Conservation (phyloP, 2,888 invertebrate genomes). For the Clostera curtula region DNA sequence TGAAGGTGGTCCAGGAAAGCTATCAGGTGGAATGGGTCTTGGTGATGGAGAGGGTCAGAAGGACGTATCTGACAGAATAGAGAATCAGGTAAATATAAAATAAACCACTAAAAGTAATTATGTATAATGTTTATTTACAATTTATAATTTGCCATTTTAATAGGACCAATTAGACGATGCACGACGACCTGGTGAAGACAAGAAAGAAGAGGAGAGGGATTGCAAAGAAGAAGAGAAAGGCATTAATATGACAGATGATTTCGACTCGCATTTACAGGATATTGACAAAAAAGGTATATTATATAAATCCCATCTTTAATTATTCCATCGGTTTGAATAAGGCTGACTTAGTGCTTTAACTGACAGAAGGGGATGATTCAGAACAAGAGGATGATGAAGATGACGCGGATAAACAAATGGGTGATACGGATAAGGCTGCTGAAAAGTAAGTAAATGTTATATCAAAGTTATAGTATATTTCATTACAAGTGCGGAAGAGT, state of each 20-base stretch:
- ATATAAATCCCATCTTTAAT: not conserved
- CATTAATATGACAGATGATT: slow-evolving; percentile 97
- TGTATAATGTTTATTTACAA: not conserved
- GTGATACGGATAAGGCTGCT: slow-evolving; percentile 91
- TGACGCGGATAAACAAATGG: slow-evolving; percentile 96
- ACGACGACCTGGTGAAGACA: slow-evolving; percentile 83
- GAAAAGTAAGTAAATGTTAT: slow-evolving; percentile 79
- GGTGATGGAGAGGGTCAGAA: slow-evolving; percentile 95
- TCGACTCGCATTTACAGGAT: slow-evolving; percentile 90
- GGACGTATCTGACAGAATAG: slow-evolving; percentile 96
- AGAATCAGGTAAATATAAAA: slow-evolving; percentile 60
- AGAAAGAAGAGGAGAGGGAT: slow-evolving; percentile 83
- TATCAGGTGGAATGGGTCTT: slow-evolving; percentile 87
- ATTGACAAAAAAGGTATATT: slow-evolving; percentile 77
- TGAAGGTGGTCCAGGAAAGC: slow-evolving; percentile 73
- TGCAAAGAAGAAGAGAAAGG: slow-evolving; percentile 93
- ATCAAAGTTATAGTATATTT: no score
- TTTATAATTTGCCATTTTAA: no score
- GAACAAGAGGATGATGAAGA: slow-evolving; percentile 81
- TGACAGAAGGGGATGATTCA: slow-evolving; percentile 72
- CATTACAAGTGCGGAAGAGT: no score
- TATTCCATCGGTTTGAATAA: no score
- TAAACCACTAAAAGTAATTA: not conserved
- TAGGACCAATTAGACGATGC: slow-evolving; percentile 96
- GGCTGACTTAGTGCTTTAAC: not conserved